Conservation (phyloP, 2,888 invertebrate genomes). For the Tiliacea aurago region DNA sequence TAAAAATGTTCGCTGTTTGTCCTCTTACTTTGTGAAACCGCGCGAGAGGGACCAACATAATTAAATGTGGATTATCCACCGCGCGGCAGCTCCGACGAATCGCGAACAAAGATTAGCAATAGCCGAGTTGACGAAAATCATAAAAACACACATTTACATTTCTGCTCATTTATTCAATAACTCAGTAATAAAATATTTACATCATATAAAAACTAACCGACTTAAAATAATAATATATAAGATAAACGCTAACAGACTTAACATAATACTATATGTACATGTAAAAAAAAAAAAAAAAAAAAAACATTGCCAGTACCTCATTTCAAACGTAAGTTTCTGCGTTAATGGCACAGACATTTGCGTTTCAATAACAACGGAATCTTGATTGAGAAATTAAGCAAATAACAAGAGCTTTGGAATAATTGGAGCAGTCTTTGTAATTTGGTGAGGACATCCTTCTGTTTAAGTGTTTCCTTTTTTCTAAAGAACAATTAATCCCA, state of each 20-base stretch:
- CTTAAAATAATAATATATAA: too few relatives aligned
- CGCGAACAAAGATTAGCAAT: slow-evolving; percentile 57
- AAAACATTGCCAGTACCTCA: slow-evolving; percentile 46
- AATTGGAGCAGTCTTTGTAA: slow-evolving; percentile 40
- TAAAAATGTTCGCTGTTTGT: slow-evolving; percentile 77
- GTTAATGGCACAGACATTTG: slow-evolving; percentile 28
- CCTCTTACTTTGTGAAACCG: slow-evolving; percentile 67
- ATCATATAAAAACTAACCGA: too few relatives aligned
- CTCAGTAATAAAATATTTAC: too few relatives aligned
- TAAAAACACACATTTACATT: slow-evolving; percentile 58
- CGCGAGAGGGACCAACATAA: slow-evolving; percentile 64
- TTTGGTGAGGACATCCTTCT: slow-evolving; percentile 37
- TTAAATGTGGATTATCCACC: slow-evolving; percentile 76
- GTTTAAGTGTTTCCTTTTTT: slow-evolving; percentile 51
- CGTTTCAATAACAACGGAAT: slow-evolving; percentile 45
- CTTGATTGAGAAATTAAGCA: slow-evolving; percentile 52
- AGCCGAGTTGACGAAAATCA: slow-evolving; percentile 37
- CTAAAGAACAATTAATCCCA: slow-evolving; percentile 54
- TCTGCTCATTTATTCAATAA: too few relatives aligned
- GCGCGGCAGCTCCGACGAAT: slow-evolving; percentile 33
- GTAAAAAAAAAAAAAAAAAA: too few relatives aligned
- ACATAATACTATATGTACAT: too few relatives aligned
- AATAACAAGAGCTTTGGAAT: slow-evolving; percentile 39
- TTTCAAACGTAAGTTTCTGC: slow-evolving; percentile 35
- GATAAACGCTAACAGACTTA: too few relatives aligned